Conservation (phyloP, 2,888 invertebrate genomes). For the Acanthosepion pharaonis region DNA sequence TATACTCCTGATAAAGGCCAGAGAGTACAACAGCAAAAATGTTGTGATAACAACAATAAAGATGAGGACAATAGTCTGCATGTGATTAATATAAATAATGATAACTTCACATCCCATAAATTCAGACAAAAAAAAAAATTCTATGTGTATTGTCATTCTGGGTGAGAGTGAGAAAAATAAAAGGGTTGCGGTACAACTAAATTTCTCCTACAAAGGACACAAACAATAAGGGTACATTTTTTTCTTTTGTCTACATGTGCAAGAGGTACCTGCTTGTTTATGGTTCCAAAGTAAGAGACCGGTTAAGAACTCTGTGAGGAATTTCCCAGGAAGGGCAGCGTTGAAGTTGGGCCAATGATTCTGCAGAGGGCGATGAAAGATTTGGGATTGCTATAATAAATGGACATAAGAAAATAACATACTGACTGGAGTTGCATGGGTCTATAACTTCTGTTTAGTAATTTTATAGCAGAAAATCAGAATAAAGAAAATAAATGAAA, state of each 20-base stretch:
- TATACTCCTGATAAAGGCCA: too few species aligned
- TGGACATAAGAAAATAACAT: neutral
- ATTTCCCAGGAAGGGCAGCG: constrained; percentile 41
- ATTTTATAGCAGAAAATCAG: too few species aligned
- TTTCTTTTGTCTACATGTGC: neutral
- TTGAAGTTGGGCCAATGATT: constrained; percentile 23
- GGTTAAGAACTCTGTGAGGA: constrained; percentile 37
- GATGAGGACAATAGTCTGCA: too few species aligned
- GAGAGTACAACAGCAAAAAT: too few species aligned
- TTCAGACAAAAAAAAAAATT: neutral
- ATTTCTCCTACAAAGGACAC: neutral
- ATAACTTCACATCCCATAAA: too few species aligned
- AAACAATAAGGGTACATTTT: neutral
- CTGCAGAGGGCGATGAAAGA: constrained; percentile 39
- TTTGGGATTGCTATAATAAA: constrained; percentile 14
- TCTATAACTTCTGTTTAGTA: too few species aligned
- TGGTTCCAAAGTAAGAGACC: constrained; percentile 35
- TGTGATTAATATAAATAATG: too few species aligned
- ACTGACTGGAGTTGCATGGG: neutral
- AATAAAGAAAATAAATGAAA: neutral
- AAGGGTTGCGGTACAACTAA: neutral
- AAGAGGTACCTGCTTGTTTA: constrained; percentile 42
- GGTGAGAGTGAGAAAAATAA: neutral
- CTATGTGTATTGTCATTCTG: neutral
- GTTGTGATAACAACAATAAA: too few species aligned